These are phyloP conservation scores for Leptarthrus brevirostris DNA, from an alignment of 2,888 invertebrate species.

Conservation along the genomic window DNA sequence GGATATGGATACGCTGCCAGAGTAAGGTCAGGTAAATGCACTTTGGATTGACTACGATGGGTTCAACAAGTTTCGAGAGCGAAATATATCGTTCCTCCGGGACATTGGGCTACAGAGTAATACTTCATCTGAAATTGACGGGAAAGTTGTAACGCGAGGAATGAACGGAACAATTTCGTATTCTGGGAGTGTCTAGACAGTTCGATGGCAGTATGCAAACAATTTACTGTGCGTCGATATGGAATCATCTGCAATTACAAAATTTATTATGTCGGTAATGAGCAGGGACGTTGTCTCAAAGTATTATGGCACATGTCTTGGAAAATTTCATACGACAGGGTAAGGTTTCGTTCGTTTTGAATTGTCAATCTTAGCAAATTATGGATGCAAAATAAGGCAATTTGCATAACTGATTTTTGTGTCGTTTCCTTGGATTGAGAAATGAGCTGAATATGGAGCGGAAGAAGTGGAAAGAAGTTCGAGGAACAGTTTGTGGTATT, in stretches of 20 bases:
- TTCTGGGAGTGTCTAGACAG: constrained; percentile 28
- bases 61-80: background rate
- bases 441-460: too few relatives aligned
- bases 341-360: too few relatives aligned
- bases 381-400: too few relatives aligned
- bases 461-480: too few relatives aligned
- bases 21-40: background rate
- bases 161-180: background rate
- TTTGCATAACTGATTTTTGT: too few relatives aligned
- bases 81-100: constrained; percentile 18
- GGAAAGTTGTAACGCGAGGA: constrained; percentile 8
- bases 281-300: background rate
- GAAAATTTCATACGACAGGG: too few relatives aligned
- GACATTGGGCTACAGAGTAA: background rate
- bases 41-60: background rate
- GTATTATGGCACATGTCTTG: background rate
- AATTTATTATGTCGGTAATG: constrained; percentile 25
- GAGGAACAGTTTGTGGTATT: too few relatives aligned
- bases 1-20: background rate
- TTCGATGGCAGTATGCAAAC: constrained; percentile 12
- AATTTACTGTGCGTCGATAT: constrained; percentile 4
- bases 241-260: constrained; percentile 29
- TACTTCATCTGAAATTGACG: constrained; percentile 22
- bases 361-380: too few relatives aligned
- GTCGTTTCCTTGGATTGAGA: too few relatives aligned